Percentiles rank a stretch among this genome's conserved stretches.
These are phyloP conservation scores for Nesogale talazaci DNA, from an alignment of 2,113 vertebrate species.

Conservation along the genomic window DNA sequence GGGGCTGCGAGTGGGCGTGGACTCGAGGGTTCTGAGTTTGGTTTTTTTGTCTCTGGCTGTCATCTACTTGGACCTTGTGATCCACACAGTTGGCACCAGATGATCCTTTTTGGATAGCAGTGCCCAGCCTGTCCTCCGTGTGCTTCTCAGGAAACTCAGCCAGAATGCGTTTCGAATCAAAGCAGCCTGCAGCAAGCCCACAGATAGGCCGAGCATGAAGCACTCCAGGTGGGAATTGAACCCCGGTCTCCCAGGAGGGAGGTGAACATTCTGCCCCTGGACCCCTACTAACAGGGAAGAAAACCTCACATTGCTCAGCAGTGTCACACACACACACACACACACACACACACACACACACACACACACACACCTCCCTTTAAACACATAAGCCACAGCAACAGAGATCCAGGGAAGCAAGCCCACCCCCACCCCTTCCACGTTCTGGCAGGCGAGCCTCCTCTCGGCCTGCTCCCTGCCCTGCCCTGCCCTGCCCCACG, in stretches of 20 bases:
- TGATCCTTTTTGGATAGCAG: not conserved
- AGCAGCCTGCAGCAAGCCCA: not conserved
- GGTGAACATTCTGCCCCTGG: not conserved
- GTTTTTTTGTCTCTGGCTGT: too few species aligned
- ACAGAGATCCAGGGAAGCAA: not conserved
- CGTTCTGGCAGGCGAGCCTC: not conserved
- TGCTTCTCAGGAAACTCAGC: not conserved
- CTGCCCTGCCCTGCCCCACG: not conserved
- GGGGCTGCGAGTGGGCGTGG: too few species aligned
- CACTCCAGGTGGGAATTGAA: too few species aligned
- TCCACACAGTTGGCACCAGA: not conserved
- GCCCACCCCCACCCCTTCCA: not conserved
- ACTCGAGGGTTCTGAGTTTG: too few species aligned
- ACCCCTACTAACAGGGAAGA: not conserved
- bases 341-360: too few species aligned
- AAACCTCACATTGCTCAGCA: not conserved
- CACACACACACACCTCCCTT: not conserved
- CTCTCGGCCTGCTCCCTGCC: not conserved
- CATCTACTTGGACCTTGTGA: not conserved
- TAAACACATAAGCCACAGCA: not conserved
- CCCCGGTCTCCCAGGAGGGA: not conserved
- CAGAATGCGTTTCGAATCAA: not conserved
- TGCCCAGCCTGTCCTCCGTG: not conserved
- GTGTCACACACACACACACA: too few species aligned
- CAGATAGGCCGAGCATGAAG: not conserved